Evolutionary conservation across 30 jellyfish, hydroid and myxozoan genomes (phyloP), one percentile per base, ranked within the genome.

Genomic region (Aurelia sp.): DNA sequence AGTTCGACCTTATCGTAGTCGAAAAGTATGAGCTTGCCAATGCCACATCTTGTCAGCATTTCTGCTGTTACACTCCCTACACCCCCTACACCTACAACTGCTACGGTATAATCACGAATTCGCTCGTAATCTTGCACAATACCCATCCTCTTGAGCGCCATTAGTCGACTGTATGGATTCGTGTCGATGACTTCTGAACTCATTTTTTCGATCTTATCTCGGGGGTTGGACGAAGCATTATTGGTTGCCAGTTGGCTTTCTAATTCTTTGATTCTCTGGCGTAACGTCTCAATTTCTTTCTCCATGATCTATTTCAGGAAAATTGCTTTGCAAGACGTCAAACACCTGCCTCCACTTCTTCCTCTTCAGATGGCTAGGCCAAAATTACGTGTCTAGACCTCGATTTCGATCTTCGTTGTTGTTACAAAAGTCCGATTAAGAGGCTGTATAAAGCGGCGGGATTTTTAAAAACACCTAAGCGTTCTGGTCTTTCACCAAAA

Each of bases 31-130:
- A 95, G 83, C 90, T 95, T 95, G 33, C 99, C 99, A 3, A 95
- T 95, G 71, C 99, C 99, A 76, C 99, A 95, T 67, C 99, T 79
- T 23, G 97, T 86, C 60, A 95, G 78, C 99, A 95, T 95, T 84
- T 95, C 99, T 13, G 99, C 97, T n/a, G 99, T 90, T 3, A 95
- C 97, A 78, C 99, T 95, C 10, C 99, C 99, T 20, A 95, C 97
- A 12, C 99, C 99, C 6, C 99, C 99, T 13, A 95, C 77, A 37
- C 99, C 99, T 41, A 95, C 98, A 33, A 95, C 88, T 3, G 96
- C 98, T 3, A 95, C 96, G 12, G 96, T 81, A 78, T 74, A 87
- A 58, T 90, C 96, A 6, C 98, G 87, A 19, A 93, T 93, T 60
- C 86, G 89, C 92, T 96, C 98, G 58, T 96, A 96, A 71, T 96